Conservation (phyloP, 1,140 invertebrate species). For the Eriocheir sinensis region DNA sequence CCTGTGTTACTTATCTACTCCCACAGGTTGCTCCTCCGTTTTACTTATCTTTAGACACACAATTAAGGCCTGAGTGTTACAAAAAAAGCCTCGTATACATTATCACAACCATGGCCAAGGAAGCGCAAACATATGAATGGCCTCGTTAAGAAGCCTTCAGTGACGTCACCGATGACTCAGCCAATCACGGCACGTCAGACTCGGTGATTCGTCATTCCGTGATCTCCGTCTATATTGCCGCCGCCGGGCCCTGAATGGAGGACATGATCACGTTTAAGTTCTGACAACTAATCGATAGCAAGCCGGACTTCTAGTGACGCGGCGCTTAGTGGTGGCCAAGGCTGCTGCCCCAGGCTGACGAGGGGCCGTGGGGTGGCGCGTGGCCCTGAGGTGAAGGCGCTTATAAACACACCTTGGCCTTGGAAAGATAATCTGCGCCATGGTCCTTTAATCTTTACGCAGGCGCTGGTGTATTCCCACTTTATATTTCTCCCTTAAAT, state of each 20-base stretch:
- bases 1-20: background rate
- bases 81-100: background rate
- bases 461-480: too few species aligned
- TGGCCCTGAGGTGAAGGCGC: background rate
- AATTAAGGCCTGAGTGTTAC: background rate
- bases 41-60: background rate
- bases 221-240: conserved; percentile 18
- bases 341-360: background rate
- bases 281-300: conserved; percentile 57
- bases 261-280: conserved; percentile 52
- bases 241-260: conserved; percentile 36
- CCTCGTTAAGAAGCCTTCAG: conserved; percentile 52
- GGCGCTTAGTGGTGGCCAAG: background rate
- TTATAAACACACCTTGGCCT: background rate
- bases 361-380: background rate
- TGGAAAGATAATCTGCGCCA: too few species aligned
- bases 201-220: conserved; percentile 54
- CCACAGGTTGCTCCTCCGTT: background rate
- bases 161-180: conserved; percentile 69
- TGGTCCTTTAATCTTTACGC: too few species aligned
- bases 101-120: conserved; percentile 34
- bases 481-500: too few species aligned
- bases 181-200: conserved; percentile 50
- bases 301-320: background rate
- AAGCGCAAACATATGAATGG: conserved; percentile 56